Conservation (phyloP, 2,797 vertebrate genomes). For the Molossus molossus region DNA sequence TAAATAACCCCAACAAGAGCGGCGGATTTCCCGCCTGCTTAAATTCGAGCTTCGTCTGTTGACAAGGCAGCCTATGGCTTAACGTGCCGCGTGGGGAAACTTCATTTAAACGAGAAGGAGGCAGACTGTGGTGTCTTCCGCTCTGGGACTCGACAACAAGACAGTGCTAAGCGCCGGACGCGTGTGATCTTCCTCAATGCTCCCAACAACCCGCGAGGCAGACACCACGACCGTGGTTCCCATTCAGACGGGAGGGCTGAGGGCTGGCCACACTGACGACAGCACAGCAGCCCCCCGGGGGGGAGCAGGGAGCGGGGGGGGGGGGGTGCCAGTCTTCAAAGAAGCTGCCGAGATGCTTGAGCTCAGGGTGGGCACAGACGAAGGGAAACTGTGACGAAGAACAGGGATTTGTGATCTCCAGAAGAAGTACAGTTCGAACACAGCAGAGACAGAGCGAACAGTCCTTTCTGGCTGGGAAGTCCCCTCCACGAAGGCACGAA, state of each 20-base stretch:
- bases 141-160: not conserved
- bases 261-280: not conserved
- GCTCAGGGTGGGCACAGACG: not conserved
- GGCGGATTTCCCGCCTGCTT: not conserved
- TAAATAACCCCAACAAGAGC: not conserved
- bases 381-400: not conserved
- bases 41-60: not conserved
- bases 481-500: not conserved
- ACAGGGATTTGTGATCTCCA: too few relatives aligned
- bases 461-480: not conserved
- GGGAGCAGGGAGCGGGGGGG: not conserved
- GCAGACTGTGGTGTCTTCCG: not conserved
- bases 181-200: not conserved
- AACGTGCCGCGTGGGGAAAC: not conserved
- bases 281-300: not conserved
- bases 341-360: not conserved
- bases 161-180: not conserved
- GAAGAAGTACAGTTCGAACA: not conserved
- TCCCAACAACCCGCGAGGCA: not conserved
- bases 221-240: too few relatives aligned
- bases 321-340: not conserved
- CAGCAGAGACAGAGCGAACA: not conserved
- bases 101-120: not conserved
- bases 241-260: not conserved
- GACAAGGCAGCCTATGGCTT: not conserved